These are phyloP conservation scores for Epirrhoe tristata DNA, from an alignment of 2,888 invertebrate species.

Conservation along the genomic window DNA sequence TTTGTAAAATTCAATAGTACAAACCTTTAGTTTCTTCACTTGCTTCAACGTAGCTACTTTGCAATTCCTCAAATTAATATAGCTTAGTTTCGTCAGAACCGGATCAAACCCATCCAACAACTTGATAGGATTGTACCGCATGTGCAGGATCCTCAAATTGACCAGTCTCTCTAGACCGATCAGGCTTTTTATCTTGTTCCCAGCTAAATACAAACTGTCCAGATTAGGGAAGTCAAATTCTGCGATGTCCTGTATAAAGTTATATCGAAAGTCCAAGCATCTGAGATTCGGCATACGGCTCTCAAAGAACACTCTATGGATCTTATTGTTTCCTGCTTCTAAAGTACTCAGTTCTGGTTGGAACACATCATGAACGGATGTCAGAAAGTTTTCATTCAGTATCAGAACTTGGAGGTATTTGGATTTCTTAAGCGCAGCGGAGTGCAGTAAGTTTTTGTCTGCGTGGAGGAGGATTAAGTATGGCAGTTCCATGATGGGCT, in stretches of 20 bases:
- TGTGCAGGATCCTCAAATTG: constrained; percentile 88
- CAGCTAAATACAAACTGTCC: constrained; percentile 90
- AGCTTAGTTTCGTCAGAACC: constrained; percentile 72
- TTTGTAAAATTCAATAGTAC: constrained; percentile 25
- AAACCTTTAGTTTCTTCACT: constrained; percentile 81
- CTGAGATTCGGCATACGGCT: constrained; percentile 71
- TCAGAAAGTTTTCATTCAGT: constrained; percentile 82
- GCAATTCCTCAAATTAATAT: constrained; percentile 85
- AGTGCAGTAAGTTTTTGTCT: constrained; percentile 80
- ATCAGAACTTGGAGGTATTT: constrained; percentile 86
- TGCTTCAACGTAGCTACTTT: constrained; percentile 80
- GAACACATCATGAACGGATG: constrained; percentile 77
- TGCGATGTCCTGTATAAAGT: constrained; percentile 73
- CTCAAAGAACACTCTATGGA: constrained; percentile 61
- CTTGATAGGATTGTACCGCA: constrained; percentile 88
- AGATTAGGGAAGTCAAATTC: constrained; percentile 81
- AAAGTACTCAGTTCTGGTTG: constrained; percentile 85
- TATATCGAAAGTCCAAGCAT: constrained; percentile 83
- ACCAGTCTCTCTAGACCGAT: constrained; percentile 85
- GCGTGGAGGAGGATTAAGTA: constrained; percentile 85
- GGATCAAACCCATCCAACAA: constrained; percentile 81
- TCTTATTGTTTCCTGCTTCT: constrained; percentile 82
- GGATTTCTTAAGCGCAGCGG: constrained; percentile 78
- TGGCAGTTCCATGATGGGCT: constrained; percentile 79
- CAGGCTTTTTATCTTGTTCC: constrained; percentile 88